A percentile compares a stretch with the other conserved stretches of the same genome.
These are phyloP conservation scores for Alligator sinensis DNA, from an alignment of 2,113 vertebrate species.

Conservation along the genomic window DNA sequence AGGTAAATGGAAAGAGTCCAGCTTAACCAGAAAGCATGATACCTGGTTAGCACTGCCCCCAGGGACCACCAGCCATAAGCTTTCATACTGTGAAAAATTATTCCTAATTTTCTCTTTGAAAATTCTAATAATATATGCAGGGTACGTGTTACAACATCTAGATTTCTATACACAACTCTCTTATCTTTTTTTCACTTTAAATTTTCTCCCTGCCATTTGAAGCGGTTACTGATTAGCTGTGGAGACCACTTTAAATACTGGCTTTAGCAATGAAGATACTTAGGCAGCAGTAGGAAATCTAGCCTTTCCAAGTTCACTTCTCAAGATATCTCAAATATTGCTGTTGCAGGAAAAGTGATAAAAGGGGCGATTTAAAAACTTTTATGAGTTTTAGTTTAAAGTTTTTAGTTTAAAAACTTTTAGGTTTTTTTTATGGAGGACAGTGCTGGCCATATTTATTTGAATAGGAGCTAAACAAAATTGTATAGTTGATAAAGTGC, in stretches of 20 bases:
- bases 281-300: neutral
- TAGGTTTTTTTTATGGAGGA: neutral
- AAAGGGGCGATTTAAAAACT: neutral
- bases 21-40: neutral
- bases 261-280: neutral
- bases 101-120: neutral
- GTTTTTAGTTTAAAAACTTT: neutral
- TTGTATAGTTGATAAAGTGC: neutral
- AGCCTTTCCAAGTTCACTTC: neutral
- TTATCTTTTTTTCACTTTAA: neutral
- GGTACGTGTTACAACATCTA: too few species aligned
- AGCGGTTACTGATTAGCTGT: neutral
- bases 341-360: neutral
- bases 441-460: neutral
- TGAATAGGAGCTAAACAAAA: neutral
- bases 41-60: neutral
- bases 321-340: conserved; percentile 8
- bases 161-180: neutral
- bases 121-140: neutral
- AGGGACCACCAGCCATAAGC: neutral
- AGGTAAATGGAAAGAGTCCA: conserved; percentile 12
- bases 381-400: too few species aligned
- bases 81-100: neutral
- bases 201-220: neutral
- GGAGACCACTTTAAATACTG: neutral